Evolutionary conservation across 92 coral and sea anemone genomes (phyloP), one percentile per base, ranked within the genome.

Genomic region (Epizoanthus illoricatus): DNA sequence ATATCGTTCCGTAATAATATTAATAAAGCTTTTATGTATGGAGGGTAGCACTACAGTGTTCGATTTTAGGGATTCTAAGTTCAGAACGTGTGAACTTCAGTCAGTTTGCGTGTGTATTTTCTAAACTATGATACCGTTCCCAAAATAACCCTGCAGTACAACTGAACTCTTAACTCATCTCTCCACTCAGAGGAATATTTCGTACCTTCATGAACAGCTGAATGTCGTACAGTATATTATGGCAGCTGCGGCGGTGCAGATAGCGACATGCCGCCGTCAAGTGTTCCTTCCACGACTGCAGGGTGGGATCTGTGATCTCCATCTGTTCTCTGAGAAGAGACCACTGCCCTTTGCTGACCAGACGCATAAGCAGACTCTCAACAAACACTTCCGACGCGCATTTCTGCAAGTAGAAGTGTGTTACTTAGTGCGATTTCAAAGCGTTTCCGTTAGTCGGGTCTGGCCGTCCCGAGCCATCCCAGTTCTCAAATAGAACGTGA

Each of bases 121-220:
- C 56, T 52, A 52, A 52, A 52, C 13, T 52, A 9, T 9, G 10
- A 2, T 7, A 52, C 56, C 10, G 56, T 52, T 52, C 2, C 12
- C 56, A 52, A 52, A 52, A 52, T 1, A 52, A 52, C 12, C 15
- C 56, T 9, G 56, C 56, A 52, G 56, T 52, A 52, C 56, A 52
- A 52, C 10, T 52, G 42, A 20, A 49, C 12, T 59, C 15, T 28
- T 15, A 52, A 52, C 56, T 52, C 56, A 52, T 52, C 2, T 52
- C 12, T 7, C 23, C n/a, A 74, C 69, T 15, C 17, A 17, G 33
- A 0, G n/a, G 65, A 74, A 17, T 13, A 54, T 49, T 5, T 20
- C 81, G 52, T 88, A 97, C 99, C 98, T 89, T 97, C 98, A 97
- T 97, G 69, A 97, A 94, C 64, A 97, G 89, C 83, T 97, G 99